Evolutionary conservation across 2,797 vertebrate genomes (phyloP).

Genomic region (Enteromius trimaculatus): DNA sequence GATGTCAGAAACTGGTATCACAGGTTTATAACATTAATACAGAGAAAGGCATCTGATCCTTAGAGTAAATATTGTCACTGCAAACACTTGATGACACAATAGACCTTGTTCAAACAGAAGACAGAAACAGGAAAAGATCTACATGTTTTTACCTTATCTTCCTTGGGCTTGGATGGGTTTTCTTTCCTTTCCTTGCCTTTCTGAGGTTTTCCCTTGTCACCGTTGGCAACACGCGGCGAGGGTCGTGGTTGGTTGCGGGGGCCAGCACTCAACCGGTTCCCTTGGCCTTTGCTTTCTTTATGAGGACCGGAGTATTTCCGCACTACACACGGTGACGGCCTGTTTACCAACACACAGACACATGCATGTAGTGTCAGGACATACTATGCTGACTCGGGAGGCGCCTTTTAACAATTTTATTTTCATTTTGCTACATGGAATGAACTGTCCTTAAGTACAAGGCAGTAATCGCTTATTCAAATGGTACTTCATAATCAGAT

Average conservation of each 20-base stretch:
- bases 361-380: neutral
- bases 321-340: constrained; percentile 86
- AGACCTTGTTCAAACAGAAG: constrained; percentile 21
- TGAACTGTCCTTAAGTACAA: neutral
- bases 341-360: constrained; percentile 60
- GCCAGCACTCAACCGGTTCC: constrained; percentile 81
- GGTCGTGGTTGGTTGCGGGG: constrained; percentile 82
- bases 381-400: neutral
- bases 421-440: neutral
- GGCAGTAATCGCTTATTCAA: constrained; percentile 5
- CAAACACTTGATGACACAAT: neutral
- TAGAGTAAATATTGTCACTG: constrained; percentile 51
- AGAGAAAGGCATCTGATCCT: constrained; percentile 48
- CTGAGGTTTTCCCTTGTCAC: constrained; percentile 79
- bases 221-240: constrained; percentile 80
- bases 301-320: constrained; percentile 82
- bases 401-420: neutral
- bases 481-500: constrained; percentile 30
- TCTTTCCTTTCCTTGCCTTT: constrained; percentile 90
- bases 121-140: neutral
- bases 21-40: constrained; percentile 55
- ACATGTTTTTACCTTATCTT: constrained; percentile 85
- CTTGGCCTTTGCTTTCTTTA: constrained; percentile 84
- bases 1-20: constrained; percentile 59
- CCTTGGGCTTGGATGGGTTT: constrained; percentile 83